Evolutionary conservation across 2,888 invertebrate genomes (phyloP), one percentile per base, ranked within the genome.

Genomic region (Carabus problematicus): DNA sequence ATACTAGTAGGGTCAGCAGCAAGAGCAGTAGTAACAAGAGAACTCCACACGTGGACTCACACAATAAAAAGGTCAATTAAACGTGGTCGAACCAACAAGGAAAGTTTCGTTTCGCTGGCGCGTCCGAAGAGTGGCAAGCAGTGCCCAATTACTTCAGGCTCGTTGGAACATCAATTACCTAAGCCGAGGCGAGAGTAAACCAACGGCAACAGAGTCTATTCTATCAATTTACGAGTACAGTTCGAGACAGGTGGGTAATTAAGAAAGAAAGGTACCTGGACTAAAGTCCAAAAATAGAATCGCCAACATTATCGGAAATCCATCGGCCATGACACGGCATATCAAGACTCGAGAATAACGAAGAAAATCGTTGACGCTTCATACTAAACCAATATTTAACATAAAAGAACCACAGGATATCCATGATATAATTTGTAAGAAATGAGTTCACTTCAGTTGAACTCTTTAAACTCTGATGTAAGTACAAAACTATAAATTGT

Each of bases 41-140:
- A 71, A 58, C 69, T 29, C 29, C 29, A 29, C 70, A 64, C 63
- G 70, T 71, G 64, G 64, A 58, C 63, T 67, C 61, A 29, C 54
- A 71, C 60, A 71, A 71, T 73, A 73, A 73, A 73, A 70, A 70
- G 74, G 62, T 19, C 52, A 64, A 64, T 64, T 64, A 64, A 52
- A 52, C 52, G 52, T 19, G 19, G 19, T 19, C 52, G 52, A 12
- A 52, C 52, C 52, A 52, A 52, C 52, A 52, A 16, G 52, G 52
- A 52, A 52, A 52, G 18, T 52, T 52, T 52, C 52, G 52, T 52
- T 52, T 52, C 18, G 29, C 29, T 29, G 29, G 29, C 29, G 29
- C 29, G 29, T 29, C 29, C 29, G n/a, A 52, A 52, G 52, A 52
- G 52, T 52, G 52, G 52, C 52, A 52, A 52, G 39, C 39, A 39